Base-by-base conservation (phyloP, 2,888 invertebrate species). In the Pheosia tremula region DNA sequence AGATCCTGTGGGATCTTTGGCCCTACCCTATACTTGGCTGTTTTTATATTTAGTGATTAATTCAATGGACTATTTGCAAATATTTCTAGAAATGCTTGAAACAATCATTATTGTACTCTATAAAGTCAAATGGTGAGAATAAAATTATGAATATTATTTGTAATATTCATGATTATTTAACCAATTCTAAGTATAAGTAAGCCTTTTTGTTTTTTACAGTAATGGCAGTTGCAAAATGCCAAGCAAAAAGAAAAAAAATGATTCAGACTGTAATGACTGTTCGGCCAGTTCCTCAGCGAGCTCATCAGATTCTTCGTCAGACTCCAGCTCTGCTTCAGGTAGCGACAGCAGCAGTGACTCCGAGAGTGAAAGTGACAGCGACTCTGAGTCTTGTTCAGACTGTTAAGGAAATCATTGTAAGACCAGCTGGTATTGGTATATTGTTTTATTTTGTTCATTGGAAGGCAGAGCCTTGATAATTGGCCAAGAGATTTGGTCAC, bases 151-250 rank as follows among this genome's bases (percentile, higher is more conserved):
- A 24, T 24, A 24, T 24, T 24, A 24, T 24, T 24, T 24, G 2
- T 2, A 24, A 24, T 24, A 24, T 24, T 24, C 24, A 2, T 24
- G 24, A 24, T 24, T 24, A 24, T 24, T 24, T 24, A 24, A 24
- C 24, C 24, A 24, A 24, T 24, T 24, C 24, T 24, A 43, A 9
- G 10, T 43, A 43, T 7, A 9, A 9, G 10, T 7, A 43, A 9
- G 43, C 38, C 3, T 11, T 38, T 38, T 8, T 59, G 5, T 63
- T 63, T 64, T 24, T 75, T 72, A 37, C 75, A 91, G 91, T 78
- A 85, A 85, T 67, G 88, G 88, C 6, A 83, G 82, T 67, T 90
- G 90, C 83, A 88, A 89, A 76, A 77, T 90, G 62, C 87, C 91
- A 3, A 85, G 79, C 64, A 91, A 91, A 82, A 91, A 91, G 83